Conservation (phyloP, 1,140 invertebrate species). For the Musca vetustissima region DNA sequence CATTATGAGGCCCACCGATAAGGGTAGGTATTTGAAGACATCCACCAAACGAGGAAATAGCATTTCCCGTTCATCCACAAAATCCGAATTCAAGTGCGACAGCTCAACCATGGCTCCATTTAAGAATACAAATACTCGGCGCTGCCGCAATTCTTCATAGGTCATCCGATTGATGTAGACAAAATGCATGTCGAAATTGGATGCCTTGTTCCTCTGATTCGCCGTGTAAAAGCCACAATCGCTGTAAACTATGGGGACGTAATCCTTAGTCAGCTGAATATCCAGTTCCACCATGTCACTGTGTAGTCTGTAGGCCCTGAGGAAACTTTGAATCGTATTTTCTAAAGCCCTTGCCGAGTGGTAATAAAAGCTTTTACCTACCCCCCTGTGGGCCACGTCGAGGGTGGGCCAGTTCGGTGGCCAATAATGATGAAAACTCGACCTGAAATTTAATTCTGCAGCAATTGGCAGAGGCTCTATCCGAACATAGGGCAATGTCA, state of each 20-base stretch:
- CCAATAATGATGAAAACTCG: conserved; percentile 83
- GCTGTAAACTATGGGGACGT: conserved; percentile 91
- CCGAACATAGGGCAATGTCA: conserved; percentile 62
- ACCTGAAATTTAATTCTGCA: conserved; percentile 72
- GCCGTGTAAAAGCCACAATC: conserved; percentile 88
- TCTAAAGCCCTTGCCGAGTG: conserved; percentile 69
- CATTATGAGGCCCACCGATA: conserved; percentile 85
- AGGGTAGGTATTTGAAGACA: conserved; percentile 73
- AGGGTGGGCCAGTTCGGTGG: conserved; percentile 77
- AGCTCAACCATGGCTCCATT: conserved; percentile 41
- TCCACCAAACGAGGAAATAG: conserved; percentile 87
- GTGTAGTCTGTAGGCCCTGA: conserved; percentile 79
- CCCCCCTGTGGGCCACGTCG: conserved; percentile 88
- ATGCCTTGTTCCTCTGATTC: conserved; percentile 73
- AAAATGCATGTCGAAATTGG: conserved; percentile 75
- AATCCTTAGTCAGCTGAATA: conserved; percentile 91
- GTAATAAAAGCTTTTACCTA: conserved; percentile 66
- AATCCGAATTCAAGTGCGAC: conserved; percentile 37
- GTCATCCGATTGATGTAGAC: conserved; percentile 89
- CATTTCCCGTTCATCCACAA: conserved; percentile 69
- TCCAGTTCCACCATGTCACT: conserved; percentile 95
- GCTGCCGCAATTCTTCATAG: conserved; percentile 78
- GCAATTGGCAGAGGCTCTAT: conserved; percentile 71
- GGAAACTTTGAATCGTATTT: conserved; percentile 90
- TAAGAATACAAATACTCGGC: conserved; percentile 59